Conservation (phyloP, 2,888 invertebrate species). For the Sceliomorpha sp. region DNA sequence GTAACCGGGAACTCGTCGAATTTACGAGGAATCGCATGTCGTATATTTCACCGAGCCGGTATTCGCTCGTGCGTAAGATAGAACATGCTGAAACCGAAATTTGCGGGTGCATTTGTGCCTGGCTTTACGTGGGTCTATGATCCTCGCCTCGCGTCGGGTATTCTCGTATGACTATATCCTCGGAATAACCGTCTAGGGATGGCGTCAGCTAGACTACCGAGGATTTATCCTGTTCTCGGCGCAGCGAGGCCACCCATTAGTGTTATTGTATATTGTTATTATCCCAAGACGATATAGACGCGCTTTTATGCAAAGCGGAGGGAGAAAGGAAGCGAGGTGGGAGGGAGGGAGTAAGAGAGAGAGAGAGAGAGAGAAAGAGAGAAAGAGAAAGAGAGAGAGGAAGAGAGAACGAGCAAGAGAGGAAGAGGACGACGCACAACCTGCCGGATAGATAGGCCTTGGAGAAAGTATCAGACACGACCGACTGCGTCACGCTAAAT, state of each 20-base stretch:
- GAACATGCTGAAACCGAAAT: too few species aligned
- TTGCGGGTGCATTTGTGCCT: constrained; percentile 4
- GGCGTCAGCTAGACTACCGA: constrained; percentile 58
- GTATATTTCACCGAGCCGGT: constrained; percentile 1
- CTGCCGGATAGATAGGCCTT: constrained; percentile 59
- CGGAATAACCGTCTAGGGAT: constrained; percentile 25
- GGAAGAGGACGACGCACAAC: constrained; percentile 47
- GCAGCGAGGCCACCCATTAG: constrained; percentile 63
- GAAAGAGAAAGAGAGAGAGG: constrained; percentile 56
- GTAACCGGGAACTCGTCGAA: constrained; percentile 7
- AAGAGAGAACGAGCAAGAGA: constrained; percentile 46
- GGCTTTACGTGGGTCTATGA: constrained; percentile 4
- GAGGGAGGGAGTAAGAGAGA: constrained; percentile 53
- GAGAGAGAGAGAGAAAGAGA: constrained; percentile 26
- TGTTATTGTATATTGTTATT: constrained; percentile 71
- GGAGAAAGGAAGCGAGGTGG: constrained; percentile 47
- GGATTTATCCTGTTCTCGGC: constrained; percentile 59
- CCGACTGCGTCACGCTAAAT: constrained; percentile 25
- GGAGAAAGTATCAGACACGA: constrained; percentile 62
- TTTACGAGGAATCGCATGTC: constrained; percentile 10
- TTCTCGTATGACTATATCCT: constrained; percentile 18
- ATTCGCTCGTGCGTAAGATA: constrained; percentile 1
- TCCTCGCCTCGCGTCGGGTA: background rate
- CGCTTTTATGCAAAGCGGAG: constrained; percentile 58
- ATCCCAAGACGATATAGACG: constrained; percentile 64